Conservation (phyloP, 2,888 invertebrate genomes). For the Andrena fulva region DNA sequence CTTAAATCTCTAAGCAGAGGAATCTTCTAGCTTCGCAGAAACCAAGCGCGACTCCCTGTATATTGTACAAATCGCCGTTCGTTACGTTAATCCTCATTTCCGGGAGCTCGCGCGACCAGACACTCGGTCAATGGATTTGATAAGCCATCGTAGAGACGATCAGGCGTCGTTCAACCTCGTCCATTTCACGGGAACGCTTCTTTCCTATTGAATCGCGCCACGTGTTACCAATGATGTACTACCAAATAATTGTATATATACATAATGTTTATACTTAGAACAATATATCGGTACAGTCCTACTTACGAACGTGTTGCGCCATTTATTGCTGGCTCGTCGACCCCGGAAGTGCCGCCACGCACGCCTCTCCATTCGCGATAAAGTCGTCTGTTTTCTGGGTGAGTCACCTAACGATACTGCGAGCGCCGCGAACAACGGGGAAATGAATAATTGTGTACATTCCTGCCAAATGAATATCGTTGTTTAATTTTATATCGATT, state of each 20-base stretch:
- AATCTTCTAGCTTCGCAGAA: slow-evolving; percentile 18
- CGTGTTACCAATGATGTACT: slow-evolving; percentile 76
- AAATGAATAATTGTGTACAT: slow-evolving; percentile 32
- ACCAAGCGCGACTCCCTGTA: neutral
- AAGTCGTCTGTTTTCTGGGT: neutral
- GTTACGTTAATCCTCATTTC: slow-evolving; percentile 10
- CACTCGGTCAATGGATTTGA: slow-evolving; percentile 56
- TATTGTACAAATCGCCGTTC: slow-evolving; percentile 54
- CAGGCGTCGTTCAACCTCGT: slow-evolving; percentile 32
- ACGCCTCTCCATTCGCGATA: too few relatives aligned
- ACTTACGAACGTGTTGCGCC: slow-evolving; percentile 73
- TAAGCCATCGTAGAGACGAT: slow-evolving; percentile 31
- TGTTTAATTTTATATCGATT: slow-evolving; percentile 46
- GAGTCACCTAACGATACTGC: neutral
- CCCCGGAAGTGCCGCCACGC: slow-evolving; percentile 16
- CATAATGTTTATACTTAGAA: slow-evolving; percentile 70
- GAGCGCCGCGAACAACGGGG: slow-evolving; percentile 34
- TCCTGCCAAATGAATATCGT: slow-evolving; percentile 52
- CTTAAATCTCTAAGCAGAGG: slow-evolving; percentile 43
- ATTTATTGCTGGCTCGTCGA: slow-evolving; percentile 46
- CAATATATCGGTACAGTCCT: slow-evolving; percentile 73
- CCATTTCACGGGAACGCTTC: slow-evolving; percentile 50
- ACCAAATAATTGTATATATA: slow-evolving; percentile 76
- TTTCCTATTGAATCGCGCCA: slow-evolving; percentile 52
- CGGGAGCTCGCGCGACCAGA: slow-evolving; percentile 2